Conservation (phyloP, 92 coral and sea anemone species). For the Paramuricea clavata region DNA sequence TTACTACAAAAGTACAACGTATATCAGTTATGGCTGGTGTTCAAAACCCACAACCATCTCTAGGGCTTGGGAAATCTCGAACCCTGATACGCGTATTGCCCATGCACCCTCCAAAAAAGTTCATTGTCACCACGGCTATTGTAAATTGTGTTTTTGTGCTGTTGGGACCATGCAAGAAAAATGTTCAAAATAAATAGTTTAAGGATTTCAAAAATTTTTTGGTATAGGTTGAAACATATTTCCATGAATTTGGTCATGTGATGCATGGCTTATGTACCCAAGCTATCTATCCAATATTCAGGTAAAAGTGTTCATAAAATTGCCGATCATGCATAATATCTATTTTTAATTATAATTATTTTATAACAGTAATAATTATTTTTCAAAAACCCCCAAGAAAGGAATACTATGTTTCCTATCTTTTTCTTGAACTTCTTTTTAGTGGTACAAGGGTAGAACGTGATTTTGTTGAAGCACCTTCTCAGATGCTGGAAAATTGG, state of each 20-base stretch:
- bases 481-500: slow-evolving; percentile 99
- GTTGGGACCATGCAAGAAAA: neutral
- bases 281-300: slow-evolving; percentile 85
- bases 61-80: too few relatives aligned
- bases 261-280: slow-evolving; percentile 94
- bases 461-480: slow-evolving; percentile 98
- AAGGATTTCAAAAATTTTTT: neutral
- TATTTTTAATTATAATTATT: too few relatives aligned
- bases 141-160: neutral
- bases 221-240: slow-evolving; percentile 95
- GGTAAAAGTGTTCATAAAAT: slow-evolving; percentile 50
- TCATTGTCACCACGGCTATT: neutral
- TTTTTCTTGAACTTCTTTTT: neutral
- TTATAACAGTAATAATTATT: too few relatives aligned
- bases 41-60: too few relatives aligned
- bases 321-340: too few relatives aligned
- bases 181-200: neutral
- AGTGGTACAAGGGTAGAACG: slow-evolving; percentile 96
- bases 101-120: too few relatives aligned
- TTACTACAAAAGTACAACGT: too few relatives aligned
- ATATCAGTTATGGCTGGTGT: too few relatives aligned
- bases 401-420: neutral
- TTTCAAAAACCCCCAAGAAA: neutral
- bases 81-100: too few relatives aligned
- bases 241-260: slow-evolving; percentile 99